phyloP scores from a whole-genome alignment of 23 tunicate species.

The Styela clava region DNA sequence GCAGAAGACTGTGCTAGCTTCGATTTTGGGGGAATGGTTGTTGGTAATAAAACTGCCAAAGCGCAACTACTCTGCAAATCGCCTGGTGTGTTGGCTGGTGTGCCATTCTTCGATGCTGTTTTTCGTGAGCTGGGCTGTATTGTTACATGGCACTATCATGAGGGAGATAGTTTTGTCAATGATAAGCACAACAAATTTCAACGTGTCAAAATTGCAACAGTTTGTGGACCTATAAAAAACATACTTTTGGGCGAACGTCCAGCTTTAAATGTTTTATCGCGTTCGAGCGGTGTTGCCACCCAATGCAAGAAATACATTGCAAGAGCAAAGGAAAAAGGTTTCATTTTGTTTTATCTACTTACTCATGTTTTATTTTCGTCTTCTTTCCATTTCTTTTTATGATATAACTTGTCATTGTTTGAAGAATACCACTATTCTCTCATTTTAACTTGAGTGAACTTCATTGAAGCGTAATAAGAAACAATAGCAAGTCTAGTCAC shows the following conservation, averaged over 20 bases:
- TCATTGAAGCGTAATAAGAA: no score
- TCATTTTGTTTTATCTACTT: no score
- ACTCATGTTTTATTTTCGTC: no score
- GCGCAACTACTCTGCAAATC: constrained; percentile 55
- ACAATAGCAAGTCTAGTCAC: no score
- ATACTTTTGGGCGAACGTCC: constrained; percentile 58
- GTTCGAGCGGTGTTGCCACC: constrained; percentile 67
- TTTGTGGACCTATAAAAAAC: constrained; percentile 31
- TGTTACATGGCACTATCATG: constrained; percentile 25
- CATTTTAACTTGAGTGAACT: no score
- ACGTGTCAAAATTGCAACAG: constrained; percentile 23
- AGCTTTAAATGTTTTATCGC: constrained; percentile 57
- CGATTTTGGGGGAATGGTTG: constrained; percentile 57
- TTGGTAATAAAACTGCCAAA: constrained; percentile 28
- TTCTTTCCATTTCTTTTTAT: no score
- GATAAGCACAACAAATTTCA: neutral
- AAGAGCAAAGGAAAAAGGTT: constrained; percentile 15
- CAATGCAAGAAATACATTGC: constrained; percentile 14
- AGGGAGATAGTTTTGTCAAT: neutral
- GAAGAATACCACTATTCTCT: no score
- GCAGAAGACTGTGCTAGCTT: constrained; percentile 59
- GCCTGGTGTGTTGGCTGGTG: constrained; percentile 48
- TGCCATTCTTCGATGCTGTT: constrained; percentile 62
- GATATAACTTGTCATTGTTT: no score
- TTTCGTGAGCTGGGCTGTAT: constrained; percentile 44